Conservation (phyloP, 2,888 invertebrate genomes). For the Serrognathus titanus region DNA sequence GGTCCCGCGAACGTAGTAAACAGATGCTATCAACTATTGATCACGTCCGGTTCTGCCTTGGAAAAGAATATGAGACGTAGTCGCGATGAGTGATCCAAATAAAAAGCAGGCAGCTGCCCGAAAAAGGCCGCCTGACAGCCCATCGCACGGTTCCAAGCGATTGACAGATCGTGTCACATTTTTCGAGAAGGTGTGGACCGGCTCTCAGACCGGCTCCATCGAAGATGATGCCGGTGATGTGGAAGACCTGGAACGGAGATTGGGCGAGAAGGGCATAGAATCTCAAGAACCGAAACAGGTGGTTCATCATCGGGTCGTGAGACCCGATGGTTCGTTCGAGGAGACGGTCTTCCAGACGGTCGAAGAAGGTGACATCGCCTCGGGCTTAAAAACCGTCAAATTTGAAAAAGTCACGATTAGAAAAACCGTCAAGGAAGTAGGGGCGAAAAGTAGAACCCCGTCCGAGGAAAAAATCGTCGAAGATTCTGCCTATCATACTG, state of each 20-base stretch:
- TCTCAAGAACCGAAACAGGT: constrained; percentile 46
- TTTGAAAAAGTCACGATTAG: constrained; percentile 68
- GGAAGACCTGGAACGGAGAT: constrained; percentile 25
- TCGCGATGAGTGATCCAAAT: constrained; percentile 28
- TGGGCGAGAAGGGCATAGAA: constrained; percentile 19
- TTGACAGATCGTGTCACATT: constrained; percentile 73
- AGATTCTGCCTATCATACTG: constrained; percentile 60
- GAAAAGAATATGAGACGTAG: not conserved
- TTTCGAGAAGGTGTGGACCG: constrained; percentile 76
- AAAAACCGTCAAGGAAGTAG: constrained; percentile 60
- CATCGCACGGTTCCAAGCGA: constrained; percentile 48
- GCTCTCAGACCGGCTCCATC: constrained; percentile 32
- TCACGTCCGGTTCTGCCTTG: constrained; percentile 1
- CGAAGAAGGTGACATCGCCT: constrained; percentile 63
- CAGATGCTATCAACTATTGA: not conserved
- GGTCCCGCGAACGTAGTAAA: constrained; percentile 34
- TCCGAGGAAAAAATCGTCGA: constrained; percentile 54
- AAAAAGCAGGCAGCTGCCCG: constrained; percentile 36
- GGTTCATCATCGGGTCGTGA: not conserved
- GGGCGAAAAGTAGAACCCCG: constrained; percentile 50
- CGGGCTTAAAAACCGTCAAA: constrained; percentile 65
- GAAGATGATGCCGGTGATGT: constrained; percentile 34
- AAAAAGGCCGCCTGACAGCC: constrained; percentile 34
- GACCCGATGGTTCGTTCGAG: constrained; percentile 46
- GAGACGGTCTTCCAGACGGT: constrained; percentile 53